Percentiles rank a stretch among this genome's conserved stretches.
Conservation (phyloP, 2,113 vertebrate genomes). For the Syngnathoides biaculeatus region DNA sequence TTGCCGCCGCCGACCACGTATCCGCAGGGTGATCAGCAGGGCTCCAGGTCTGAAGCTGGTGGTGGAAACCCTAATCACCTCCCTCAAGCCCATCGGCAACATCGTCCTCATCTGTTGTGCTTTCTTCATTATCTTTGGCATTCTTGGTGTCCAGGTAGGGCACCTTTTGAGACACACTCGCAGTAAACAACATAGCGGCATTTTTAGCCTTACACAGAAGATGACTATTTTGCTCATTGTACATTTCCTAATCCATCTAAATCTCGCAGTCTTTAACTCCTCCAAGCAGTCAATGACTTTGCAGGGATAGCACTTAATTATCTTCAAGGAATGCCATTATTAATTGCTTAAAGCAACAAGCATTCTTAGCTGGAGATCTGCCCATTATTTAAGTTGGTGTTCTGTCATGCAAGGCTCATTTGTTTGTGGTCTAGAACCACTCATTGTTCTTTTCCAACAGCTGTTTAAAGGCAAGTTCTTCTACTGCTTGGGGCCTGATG, state of each 20-base stretch:
- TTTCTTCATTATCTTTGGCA: conserved; percentile 98
- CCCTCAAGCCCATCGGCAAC: conserved; percentile 97
- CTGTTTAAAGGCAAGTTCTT: conserved; percentile 99
- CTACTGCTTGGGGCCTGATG: conserved; percentile 89
- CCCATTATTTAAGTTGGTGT: conserved; percentile 36
- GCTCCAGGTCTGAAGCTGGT: conserved; percentile 96
- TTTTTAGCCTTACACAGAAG: neutral
- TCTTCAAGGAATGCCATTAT: neutral
- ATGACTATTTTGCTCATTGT: neutral
- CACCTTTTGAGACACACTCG: neutral
- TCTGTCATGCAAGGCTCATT: conserved; percentile 15
- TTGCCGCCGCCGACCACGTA: neutral
- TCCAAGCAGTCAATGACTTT: neutral
- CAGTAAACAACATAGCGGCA: neutral
- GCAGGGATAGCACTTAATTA: neutral
- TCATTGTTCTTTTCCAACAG: conserved; percentile 64
- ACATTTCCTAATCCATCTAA: neutral
- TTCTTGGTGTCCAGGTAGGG: conserved; percentile 94
- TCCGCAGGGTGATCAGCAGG: conserved; percentile 87
- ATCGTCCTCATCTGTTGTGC: conserved; percentile 98
- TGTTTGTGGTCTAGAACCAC: conserved; percentile 25
- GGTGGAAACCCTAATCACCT: conserved; percentile 97
- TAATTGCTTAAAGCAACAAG: neutral
- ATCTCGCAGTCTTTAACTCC: neutral
- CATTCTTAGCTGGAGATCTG: neutral